Evolutionary conservation across 2,888 invertebrate species (phyloP), one percentile per base, ranked within the genome.

Genomic region (Agrochola lota): DNA sequence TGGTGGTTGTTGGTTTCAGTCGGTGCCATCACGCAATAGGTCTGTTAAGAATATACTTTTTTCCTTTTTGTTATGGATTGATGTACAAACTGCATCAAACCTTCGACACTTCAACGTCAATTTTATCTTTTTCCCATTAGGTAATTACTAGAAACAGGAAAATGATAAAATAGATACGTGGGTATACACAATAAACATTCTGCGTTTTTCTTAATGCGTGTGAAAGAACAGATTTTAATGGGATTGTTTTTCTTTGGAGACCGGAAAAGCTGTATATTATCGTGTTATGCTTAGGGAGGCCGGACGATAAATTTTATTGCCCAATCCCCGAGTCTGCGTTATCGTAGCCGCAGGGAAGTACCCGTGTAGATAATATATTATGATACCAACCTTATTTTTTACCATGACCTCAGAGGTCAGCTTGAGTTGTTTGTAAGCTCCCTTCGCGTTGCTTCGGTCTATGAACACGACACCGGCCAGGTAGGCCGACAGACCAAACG

Each of bases 381-480:
- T 70, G 69, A 70, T 94, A 83, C 93, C 60, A 68, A 92, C 92
- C 91, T 97, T 97, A 86, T 96, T 92, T 80, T 95, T 95, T 40
- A 96, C 89, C 95, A 96, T 96, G 63, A 96, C 91, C 15, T 97
- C 93, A 1, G 97, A 95, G n/a, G 96, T 96, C 35, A 93, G 87
- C 80, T 95, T 88, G 40, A 97, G 94, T 85, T 95, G 95, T 75
- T 93, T 92, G 91, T 97, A 96, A 1, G 98, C 97, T 77, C 94
- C 94, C 88, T 97, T 96, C 6, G 97, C 93, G 87, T 97, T 97
- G 12, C 94, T 94, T 71, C 98, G 93, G 91, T 98, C 97, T 74
- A 98, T 97, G 91, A 97, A 98, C 12, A 98, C 96, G 9, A 97
- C 96, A 9, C 98, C 98, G 59, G 97, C 97, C 4, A 98, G 95